Evolutionary conservation across 2,888 invertebrate species (phyloP), one percentile per base, ranked within the genome.

Genomic region (Chrysolina americana): DNA sequence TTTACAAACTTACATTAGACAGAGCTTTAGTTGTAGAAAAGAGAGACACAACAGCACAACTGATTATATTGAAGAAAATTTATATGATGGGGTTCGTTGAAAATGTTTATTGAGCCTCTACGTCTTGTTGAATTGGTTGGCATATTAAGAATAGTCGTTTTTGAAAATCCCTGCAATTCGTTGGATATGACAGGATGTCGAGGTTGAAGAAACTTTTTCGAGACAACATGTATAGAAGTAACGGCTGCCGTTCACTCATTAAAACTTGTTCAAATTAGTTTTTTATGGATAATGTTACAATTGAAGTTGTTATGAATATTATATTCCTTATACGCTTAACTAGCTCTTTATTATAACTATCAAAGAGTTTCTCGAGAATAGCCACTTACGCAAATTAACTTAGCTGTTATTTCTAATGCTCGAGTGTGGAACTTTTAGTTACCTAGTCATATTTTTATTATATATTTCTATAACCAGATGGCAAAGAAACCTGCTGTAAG

Each of bases 201-300:
- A 48, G 21, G 63, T 70, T 62, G 23, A 15, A 48, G 44, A 53
- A 68, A 73, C 68, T 59, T 76, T 56, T 19, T 47, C 48, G 41
- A 53, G 47, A 73, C 65, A 65, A 63, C 63, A 68, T 63, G 50
- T 70, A 65, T 70, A 70, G 73, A 83, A 82, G 80, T 77, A 81
- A 80, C 80, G 81, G 83, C 84, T 83, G 83, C 84, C 83, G 83
- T 85, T 83, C 84, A 83, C 81, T 82, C 79, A 79, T 81, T 73
- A 62, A 47, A 77, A 81, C 73, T 79, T 75, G 76, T 81, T 80
- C 73, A 78, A 80, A 77, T 81, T 75, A 80, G 80, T 80, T 76
- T 80, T 74, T 78, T 79, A 74, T 76, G 65, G 62, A 73, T 74
- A 76, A 75, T 76, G 76, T 81, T 73, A 73, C 48, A 48, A 68